Conservation (phyloP, 2,888 invertebrate genomes). For the Dryocosmus kuriphilus region DNA sequence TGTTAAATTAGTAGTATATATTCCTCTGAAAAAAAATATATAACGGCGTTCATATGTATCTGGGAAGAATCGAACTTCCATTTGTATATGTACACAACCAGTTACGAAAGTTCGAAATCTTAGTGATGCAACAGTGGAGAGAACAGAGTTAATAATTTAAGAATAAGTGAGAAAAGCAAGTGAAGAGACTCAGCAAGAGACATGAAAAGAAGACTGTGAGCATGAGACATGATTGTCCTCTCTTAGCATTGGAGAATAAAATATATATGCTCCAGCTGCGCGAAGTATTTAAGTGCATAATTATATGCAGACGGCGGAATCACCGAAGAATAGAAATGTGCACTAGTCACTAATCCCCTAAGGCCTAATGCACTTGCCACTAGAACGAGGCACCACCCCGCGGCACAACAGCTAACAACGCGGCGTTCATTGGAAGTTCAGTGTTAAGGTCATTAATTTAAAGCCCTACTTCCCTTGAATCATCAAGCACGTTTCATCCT, state of each 20-base stretch:
- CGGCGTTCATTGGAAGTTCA: constrained; percentile 35
- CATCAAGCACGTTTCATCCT: constrained; percentile 30
- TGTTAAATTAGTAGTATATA: not conserved
- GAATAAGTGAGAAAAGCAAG: not conserved
- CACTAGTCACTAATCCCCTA: not conserved
- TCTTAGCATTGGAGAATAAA: too few relatives aligned
- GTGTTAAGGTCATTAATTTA: constrained; percentile 66
- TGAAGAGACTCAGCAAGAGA: not conserved
- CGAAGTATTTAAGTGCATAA: too few relatives aligned
- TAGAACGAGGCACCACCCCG: not conserved
- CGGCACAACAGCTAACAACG: not conserved
- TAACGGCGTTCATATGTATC: too few relatives aligned
- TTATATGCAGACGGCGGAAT: not conserved
- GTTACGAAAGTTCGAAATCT: not conserved
- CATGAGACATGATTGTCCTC: too few relatives aligned
- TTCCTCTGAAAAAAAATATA: not conserved
- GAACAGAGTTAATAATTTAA: not conserved
- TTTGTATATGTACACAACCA: too few relatives aligned
- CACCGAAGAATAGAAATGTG: not conserved
- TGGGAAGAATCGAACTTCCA: too few relatives aligned
- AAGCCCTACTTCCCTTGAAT: constrained; percentile 45
- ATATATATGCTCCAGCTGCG: too few relatives aligned
- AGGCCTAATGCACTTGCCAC: not conserved
- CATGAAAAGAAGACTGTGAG: not conserved
- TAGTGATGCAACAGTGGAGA: too few relatives aligned